Conservation (phyloP, 2,113 vertebrate genomes). For the Arizona elegans region DNA sequence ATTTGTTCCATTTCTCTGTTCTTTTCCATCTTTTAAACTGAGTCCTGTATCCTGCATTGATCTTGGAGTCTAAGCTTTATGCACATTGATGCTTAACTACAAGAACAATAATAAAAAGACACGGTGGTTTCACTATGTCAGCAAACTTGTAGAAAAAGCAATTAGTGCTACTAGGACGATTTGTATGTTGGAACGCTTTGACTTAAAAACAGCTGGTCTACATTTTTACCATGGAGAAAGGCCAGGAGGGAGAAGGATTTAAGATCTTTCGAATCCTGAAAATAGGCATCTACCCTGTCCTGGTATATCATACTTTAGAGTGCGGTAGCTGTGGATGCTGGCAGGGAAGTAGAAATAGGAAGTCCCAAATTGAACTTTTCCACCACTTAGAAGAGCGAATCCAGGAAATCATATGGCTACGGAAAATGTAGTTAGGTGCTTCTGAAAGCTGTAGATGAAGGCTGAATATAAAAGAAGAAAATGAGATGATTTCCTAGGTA, state of each 20-base stretch:
- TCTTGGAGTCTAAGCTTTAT: background rate
- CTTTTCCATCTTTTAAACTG: background rate
- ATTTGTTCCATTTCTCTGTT: background rate
- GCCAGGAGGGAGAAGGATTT: background rate
- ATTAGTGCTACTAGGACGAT: background rate
- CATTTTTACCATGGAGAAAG: background rate
- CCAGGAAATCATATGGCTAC: background rate
- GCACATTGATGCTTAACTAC: background rate
- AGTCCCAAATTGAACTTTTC: background rate
- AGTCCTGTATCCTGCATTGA: background rate
- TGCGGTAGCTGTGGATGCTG: background rate
- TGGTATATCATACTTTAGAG: background rate
- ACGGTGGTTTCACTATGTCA: background rate
- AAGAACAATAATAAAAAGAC: background rate
- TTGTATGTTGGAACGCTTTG: background rate
- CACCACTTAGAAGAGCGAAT: background rate
- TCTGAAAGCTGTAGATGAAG: background rate
- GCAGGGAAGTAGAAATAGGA: background rate
- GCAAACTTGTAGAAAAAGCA: background rate
- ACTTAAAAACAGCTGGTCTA: background rate
- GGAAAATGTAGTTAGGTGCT: background rate
- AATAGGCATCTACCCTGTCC: background rate
- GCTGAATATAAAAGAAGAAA: background rate
- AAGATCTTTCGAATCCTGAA: background rate
- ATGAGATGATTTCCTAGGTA: background rate